Conservation (phyloP, 2,113 vertebrate genomes). For the Melanerpes aurifrons region DNA sequence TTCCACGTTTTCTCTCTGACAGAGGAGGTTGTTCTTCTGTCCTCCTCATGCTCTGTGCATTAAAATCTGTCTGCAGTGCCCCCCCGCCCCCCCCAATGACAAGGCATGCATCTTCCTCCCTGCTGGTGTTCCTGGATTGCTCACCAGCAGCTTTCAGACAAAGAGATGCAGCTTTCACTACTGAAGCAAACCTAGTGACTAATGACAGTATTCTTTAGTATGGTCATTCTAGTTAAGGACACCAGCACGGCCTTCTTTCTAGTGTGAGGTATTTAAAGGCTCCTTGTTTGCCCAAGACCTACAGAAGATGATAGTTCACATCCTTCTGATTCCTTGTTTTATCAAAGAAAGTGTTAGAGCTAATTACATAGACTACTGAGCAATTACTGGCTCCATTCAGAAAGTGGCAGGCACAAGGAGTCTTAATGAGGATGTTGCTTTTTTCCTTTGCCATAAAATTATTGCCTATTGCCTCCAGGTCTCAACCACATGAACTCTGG, state of each 20-base stretch:
- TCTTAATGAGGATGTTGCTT: neutral
- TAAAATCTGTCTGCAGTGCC: neutral
- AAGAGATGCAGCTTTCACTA: too few relatives aligned
- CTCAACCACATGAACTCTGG: neutral
- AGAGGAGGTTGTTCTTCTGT: neutral
- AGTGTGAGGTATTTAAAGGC: neutral
- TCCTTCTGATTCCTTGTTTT: neutral
- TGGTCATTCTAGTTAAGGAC: neutral
- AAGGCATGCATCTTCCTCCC: neutral
- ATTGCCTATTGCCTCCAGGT: neutral
- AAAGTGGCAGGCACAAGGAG: neutral
- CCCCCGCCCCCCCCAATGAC: neutral
- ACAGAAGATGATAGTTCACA: neutral
- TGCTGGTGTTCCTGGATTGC: neutral
- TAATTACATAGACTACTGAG: neutral
- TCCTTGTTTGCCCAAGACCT: neutral
- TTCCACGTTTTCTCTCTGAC: too few relatives aligned
- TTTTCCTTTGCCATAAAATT: neutral
- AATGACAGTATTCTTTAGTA: accelerated
- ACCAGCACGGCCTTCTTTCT: neutral
- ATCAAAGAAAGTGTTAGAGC: neutral
- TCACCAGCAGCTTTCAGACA: neutral
- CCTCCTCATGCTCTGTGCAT: accelerated
- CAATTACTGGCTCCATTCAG: neutral
- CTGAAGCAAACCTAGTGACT: neutral